A percentile compares a stretch with the other conserved stretches of the same genome.
phyloP scores from a whole-genome alignment of 2,888 invertebrate species.

The Archaeoteleia sp. region DNA sequence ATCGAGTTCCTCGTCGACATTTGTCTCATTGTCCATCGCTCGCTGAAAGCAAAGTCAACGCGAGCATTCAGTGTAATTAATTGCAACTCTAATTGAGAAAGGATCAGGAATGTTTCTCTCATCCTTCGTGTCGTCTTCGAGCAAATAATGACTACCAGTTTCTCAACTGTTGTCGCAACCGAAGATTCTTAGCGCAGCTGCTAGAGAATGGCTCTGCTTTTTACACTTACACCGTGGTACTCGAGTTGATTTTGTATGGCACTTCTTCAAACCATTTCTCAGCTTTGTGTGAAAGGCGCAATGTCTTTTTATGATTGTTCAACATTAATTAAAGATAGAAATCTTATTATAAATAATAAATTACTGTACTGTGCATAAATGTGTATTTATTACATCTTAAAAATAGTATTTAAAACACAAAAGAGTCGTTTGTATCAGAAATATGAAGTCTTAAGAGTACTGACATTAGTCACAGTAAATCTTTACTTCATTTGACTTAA shows the following conservation, averaged over 20 bases:
- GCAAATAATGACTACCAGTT: slow-evolving; percentile 50
- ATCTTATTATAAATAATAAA: too few relatives aligned
- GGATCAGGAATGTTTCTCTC: slow-evolving; percentile 50
- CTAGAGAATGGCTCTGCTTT: slow-evolving; percentile 32
- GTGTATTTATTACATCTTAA: too few relatives aligned
- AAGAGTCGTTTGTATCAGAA: too few relatives aligned
- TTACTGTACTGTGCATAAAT: too few relatives aligned
- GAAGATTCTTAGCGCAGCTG: slow-evolving; percentile 31
- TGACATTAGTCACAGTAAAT: too few relatives aligned
- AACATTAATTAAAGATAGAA: too few relatives aligned
- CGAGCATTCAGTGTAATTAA: slow-evolving; percentile 66
- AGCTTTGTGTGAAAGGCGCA: slow-evolving; percentile 20
- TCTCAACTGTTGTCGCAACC: slow-evolving; percentile 42
- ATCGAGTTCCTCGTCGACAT: slow-evolving; percentile 1
- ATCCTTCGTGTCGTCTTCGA: slow-evolving; percentile 37
- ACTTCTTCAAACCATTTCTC: slow-evolving; percentile 30
- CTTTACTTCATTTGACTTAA: too few relatives aligned
- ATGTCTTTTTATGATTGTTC: too few relatives aligned
- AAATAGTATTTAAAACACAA: too few relatives aligned
- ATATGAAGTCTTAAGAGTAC: too few relatives aligned
- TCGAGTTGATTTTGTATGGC: slow-evolving; percentile 25
- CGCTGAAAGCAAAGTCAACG: slow-evolving; percentile 42
- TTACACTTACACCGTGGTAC: slow-evolving; percentile 23
- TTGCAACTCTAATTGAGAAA: slow-evolving; percentile 63
- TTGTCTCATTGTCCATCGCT: slow-evolving; percentile 33